Base-by-base conservation (phyloP, 2,797 vertebrate species). In the Sebastes alutus region DNA sequence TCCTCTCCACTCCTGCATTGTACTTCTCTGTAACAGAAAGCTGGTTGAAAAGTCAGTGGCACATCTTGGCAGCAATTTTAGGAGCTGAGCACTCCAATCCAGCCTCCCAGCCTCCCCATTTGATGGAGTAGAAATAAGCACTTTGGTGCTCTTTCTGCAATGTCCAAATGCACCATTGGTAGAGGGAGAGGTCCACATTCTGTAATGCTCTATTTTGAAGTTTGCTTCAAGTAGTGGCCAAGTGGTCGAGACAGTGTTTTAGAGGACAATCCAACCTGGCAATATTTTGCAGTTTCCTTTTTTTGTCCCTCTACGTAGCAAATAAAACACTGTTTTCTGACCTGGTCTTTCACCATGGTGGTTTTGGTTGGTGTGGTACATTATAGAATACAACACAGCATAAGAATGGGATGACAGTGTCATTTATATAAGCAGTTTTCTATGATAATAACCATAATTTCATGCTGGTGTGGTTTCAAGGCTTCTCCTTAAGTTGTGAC, bases 91-190 rank as follows among this genome's bases (percentile, higher is more conserved):
- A 82, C 89, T 93, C 75, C 87, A 89, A 78, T 92, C 60, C 82
- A 90, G 90, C 67, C 88, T 90, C 84, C 83, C 83, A 86, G 92
- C 82, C 89, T 88, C 89, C 89, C 90, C 87, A 91, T 92, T 95
- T 95, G 93, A 93, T 88, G 84, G 76, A 92, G 90, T 80, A 94
- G 93, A 95, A 95, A 93, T 92, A 89, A 94, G 93, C 92, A 95
- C 91, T 95, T 91, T 93, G 84, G 89, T 91, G 89, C 91, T 90
- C 77, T 90, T 92, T 92, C 92, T 92, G 87, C 91, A 85, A 87
- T 92, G 93, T 93, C 94, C 88, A 93, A 90, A 92, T 88, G 82
- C 87, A 83, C 87, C 82, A 84, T 68, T 83, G 88, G 79, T 86
- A 75, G 72, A 90, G 90, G 88, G 91, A 92, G 86, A 89, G 80